These are phyloP conservation scores for Leptodactylus fuscus DNA, from an alignment of 2,113 vertebrate species.

Conservation along the genomic window DNA sequence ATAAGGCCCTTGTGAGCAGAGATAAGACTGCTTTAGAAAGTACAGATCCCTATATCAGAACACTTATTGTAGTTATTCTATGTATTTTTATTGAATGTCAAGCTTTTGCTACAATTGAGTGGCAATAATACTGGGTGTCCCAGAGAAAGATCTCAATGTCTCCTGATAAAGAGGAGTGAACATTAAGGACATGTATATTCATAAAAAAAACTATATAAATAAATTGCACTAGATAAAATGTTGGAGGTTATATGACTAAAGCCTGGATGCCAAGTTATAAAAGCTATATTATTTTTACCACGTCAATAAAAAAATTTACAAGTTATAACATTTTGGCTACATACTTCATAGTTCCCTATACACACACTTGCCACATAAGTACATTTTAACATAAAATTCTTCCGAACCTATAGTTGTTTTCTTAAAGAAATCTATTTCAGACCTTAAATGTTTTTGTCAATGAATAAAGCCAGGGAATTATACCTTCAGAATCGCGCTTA, in stretches of 20 bases:
- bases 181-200: neutral
- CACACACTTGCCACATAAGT: neutral
- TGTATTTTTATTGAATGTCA: neutral
- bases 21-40: neutral
- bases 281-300: neutral
- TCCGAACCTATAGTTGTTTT: neutral
- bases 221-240: neutral
- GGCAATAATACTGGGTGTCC: neutral
- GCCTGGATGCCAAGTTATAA: neutral
- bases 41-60: neutral
- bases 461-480: neutral
- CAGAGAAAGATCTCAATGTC: neutral
- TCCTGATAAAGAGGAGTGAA: neutral
- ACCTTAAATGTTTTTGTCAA: neutral
- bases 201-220: conserved; percentile 1
- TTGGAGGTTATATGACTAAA: neutral
- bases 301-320: neutral
- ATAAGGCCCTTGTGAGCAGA: neutral
- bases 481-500: neutral
- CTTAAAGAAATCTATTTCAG: neutral
- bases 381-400: neutral
- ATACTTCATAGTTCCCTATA: neutral
- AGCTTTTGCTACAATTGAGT: neutral
- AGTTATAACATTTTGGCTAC: neutral
- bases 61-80: neutral